These are phyloP conservation scores for Alsophila aescularia DNA, from an alignment of 2,888 invertebrate species.

Conservation along the genomic window DNA sequence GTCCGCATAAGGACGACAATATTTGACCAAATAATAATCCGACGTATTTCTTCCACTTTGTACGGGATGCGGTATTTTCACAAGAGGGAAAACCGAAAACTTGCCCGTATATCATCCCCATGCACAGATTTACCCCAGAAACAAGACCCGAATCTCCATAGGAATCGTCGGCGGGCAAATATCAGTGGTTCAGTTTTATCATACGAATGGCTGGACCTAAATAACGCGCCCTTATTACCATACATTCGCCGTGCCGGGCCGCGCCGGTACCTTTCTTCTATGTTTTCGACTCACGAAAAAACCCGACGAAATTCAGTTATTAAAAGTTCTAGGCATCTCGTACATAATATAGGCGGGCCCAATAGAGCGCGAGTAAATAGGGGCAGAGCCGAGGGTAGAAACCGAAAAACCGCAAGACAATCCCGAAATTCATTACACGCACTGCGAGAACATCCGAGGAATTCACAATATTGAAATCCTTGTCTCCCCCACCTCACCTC, in stretches of 20 bases:
- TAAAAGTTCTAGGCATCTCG: slow-evolving; percentile 32
- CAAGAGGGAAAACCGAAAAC: slow-evolving; percentile 48
- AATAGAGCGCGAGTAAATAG: slow-evolving; percentile 64
- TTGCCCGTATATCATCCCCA: slow-evolving; percentile 68
- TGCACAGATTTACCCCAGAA: slow-evolving; percentile 77
- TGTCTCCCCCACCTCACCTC: slow-evolving; percentile 42
- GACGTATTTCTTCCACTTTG: slow-evolving; percentile 50
- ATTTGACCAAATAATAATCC: slow-evolving; percentile 49
- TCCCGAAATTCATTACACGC: slow-evolving; percentile 83
- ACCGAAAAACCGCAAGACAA: slow-evolving; percentile 81
- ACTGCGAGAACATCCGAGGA: slow-evolving; percentile 74
- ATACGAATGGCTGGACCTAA: slow-evolving; percentile 81
- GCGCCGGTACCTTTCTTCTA: slow-evolving; percentile 58
- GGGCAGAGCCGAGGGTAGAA: slow-evolving; percentile 53
- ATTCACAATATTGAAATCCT: slow-evolving; percentile 83
- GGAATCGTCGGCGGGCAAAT: slow-evolving; percentile 80
- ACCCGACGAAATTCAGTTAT: slow-evolving; percentile 46
- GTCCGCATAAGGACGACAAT: slow-evolving; percentile 53
- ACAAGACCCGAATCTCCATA: slow-evolving; percentile 82
- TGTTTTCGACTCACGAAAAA: slow-evolving; percentile 56
- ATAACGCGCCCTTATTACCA: slow-evolving; percentile 77
- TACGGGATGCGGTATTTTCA: slow-evolving; percentile 54
- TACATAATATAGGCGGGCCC: slow-evolving; percentile 54
- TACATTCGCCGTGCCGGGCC: slow-evolving; percentile 71
- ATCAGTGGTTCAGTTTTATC: slow-evolving; percentile 79